These are phyloP conservation scores for Acrocyrtus sp. DNA, from an alignment of 2,888 invertebrate genomes.

Conservation along the genomic window DNA sequence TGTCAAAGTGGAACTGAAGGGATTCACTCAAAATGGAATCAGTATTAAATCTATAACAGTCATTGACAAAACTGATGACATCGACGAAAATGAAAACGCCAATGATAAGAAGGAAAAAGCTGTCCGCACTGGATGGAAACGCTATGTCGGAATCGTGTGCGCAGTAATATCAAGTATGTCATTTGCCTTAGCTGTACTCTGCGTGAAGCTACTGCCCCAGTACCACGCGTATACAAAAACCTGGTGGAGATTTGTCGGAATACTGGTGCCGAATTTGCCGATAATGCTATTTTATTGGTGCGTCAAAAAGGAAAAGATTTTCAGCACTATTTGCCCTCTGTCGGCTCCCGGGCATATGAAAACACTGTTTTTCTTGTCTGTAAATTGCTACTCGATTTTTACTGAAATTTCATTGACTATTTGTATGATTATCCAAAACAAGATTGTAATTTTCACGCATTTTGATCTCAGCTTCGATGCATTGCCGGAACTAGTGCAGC, in stretches of 20 bases:
- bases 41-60: no score
- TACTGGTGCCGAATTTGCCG: slow-evolving; percentile 50
- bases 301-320: slow-evolving; percentile 40
- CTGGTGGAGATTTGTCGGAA: slow-evolving; percentile 59
- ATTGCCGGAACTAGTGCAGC: not conserved
- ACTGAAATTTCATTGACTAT: no score
- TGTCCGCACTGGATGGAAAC: slow-evolving; percentile 22
- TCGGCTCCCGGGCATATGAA: slow-evolving; percentile 26
- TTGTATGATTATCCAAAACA: no score
- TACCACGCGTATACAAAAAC: slow-evolving; percentile 53
- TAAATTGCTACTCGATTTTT: slow-evolving; percentile 17
- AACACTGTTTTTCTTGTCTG: slow-evolving; percentile 39
- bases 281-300: slow-evolving; percentile 41
- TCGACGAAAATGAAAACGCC: not conserved
- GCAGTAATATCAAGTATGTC: slow-evolving; percentile 53
- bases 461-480: not conserved
- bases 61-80: no score
- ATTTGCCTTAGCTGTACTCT: slow-evolving; percentile 49
- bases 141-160: slow-evolving; percentile 56
- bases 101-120: slow-evolving; percentile 4
- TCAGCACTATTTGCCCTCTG: slow-evolving; percentile 33
- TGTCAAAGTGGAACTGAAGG: slow-evolving; percentile 25
- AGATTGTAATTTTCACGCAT: no score
- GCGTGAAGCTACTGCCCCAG: slow-evolving; percentile 49
- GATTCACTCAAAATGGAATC: no score